These are phyloP conservation scores for Lathamus discolor DNA, from an alignment of 2,113 vertebrate species.

Conservation along the genomic window DNA sequence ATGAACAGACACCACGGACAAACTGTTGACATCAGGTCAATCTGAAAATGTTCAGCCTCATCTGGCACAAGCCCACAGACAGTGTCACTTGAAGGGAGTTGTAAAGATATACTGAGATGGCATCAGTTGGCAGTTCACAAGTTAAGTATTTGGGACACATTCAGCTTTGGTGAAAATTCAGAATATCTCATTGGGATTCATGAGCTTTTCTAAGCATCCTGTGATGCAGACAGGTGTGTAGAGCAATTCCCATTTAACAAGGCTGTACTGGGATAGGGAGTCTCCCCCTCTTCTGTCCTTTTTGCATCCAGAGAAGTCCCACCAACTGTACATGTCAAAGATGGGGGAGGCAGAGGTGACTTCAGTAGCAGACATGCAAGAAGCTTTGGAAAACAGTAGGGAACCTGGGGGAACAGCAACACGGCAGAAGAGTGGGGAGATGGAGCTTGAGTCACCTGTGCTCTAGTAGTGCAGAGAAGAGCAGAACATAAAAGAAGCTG, in stretches of 20 bases:
- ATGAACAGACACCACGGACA: background rate
- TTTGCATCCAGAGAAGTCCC: background rate
- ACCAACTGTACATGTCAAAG: background rate
- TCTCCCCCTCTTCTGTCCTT: background rate
- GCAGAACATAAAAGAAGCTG: background rate
- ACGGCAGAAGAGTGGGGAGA: background rate
- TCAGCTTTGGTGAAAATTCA: background rate
- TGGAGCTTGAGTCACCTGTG: background rate
- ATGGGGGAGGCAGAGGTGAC: background rate
- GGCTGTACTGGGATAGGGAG: background rate
- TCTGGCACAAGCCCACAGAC: background rate
- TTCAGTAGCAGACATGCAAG: fast-evolving
- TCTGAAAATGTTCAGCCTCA: background rate
- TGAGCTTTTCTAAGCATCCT: background rate
- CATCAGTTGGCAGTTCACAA: background rate
- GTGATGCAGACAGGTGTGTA: background rate
- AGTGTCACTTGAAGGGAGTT: background rate
- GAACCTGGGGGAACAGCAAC: fast-evolving
- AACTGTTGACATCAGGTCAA: background rate
- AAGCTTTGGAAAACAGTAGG: background rate
- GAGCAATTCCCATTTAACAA: background rate
- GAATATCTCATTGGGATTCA: background rate
- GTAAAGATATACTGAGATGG: background rate
- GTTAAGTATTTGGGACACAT: background rate
- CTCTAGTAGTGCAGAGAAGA: background rate